Conservation (phyloP, 2,888 invertebrate genomes). For the Drosophila anomelani region DNA sequence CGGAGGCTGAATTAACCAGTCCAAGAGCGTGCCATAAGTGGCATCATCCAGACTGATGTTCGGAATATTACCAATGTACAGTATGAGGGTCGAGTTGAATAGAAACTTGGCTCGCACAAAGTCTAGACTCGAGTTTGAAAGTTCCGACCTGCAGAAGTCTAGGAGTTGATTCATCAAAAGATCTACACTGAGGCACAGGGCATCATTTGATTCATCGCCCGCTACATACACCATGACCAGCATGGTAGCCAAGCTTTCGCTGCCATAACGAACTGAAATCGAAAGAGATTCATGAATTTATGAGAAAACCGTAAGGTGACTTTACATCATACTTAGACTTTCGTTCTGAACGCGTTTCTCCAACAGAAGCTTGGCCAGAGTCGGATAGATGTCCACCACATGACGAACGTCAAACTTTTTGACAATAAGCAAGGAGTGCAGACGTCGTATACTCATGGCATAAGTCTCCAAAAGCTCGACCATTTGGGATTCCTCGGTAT, state of each 20-base stretch:
- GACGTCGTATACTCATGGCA: conserved; percentile 37
- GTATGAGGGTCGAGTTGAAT: conserved; percentile 51
- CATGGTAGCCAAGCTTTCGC: conserved; percentile 62
- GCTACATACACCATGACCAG: conserved; percentile 32
- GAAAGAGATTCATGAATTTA: neutral
- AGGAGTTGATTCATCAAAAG: conserved; percentile 31
- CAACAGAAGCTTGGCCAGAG: conserved; percentile 42
- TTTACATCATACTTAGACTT: conserved; percentile 33
- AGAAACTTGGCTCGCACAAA: conserved; percentile 37
- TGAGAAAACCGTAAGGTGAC: neutral
- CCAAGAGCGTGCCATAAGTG: conserved; percentile 47
- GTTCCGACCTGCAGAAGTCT: conserved; percentile 36
- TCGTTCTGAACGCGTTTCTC: conserved; percentile 2
- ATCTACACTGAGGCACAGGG: neutral
- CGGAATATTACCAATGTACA: conserved; percentile 37
- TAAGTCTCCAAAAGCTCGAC: conserved; percentile 35
- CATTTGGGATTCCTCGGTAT: neutral
- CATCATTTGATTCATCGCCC: conserved; percentile 5
- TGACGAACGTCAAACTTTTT: conserved; percentile 41
- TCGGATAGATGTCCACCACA: conserved; percentile 46
- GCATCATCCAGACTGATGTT: conserved; percentile 21
- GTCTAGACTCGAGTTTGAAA: conserved; percentile 19
- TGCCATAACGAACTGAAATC: conserved; percentile 49
- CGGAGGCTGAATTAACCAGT: conserved; percentile 7
- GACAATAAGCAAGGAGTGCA: conserved; percentile 39